Evolutionary conservation across 2,113 vertebrate species (phyloP).

Genomic region (Nothoprocta perdicaria): DNA sequence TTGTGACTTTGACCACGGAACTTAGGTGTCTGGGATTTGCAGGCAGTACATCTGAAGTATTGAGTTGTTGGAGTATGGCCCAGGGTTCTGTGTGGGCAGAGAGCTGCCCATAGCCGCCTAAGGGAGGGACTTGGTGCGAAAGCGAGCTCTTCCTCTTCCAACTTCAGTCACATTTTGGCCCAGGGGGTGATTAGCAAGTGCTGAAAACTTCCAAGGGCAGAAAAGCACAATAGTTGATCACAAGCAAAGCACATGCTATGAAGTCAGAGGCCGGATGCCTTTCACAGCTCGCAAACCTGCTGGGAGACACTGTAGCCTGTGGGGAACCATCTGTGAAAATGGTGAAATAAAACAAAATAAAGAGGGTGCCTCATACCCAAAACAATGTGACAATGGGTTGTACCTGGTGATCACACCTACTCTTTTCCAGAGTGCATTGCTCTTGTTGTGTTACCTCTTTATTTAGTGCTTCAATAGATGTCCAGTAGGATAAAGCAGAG

Average conservation of each 20-base stretch:
- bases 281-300: constrained; percentile 31
- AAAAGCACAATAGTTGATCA: background rate
- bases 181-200: constrained; percentile 29
- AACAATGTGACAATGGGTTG: background rate
- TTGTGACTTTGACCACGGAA: background rate
- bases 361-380: background rate
- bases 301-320: background rate
- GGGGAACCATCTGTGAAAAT: constrained; percentile 18
- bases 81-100: background rate
- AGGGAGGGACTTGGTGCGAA: constrained; percentile 9
- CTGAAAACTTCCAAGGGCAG: constrained; percentile 43
- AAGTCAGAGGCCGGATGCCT: constrained; percentile 34
- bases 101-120: background rate
- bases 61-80: background rate
- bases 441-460: background rate
- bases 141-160: constrained; percentile 15
- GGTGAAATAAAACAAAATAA: background rate
- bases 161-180: constrained; percentile 17
- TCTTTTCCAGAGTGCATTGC: background rate
- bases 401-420: background rate
- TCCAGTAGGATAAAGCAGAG: background rate
- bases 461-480: background rate
- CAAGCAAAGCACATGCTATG: background rate
- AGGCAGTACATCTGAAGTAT: background rate
- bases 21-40: constrained; percentile 6